These are phyloP conservation scores for Xiphias gladius DNA, from an alignment of 2,113 vertebrate species.

Conservation along the genomic window DNA sequence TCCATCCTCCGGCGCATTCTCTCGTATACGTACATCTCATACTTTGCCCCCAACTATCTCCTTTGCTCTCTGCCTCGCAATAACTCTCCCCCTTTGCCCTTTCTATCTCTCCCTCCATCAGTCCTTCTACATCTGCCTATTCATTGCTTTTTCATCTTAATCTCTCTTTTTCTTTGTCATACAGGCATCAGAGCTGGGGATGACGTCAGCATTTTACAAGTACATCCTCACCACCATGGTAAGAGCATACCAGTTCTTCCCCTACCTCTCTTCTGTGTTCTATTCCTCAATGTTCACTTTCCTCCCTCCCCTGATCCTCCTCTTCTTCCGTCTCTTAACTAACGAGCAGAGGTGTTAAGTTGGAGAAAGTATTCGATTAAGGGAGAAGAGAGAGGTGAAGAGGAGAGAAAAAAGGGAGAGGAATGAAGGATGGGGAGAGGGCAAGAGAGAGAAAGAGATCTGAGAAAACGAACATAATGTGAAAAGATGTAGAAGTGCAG, in stretches of 20 bases:
- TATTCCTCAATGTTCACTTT: constrained; percentile 12
- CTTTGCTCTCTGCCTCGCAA: constrained; percentile 55
- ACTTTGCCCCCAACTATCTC: constrained; percentile 58
- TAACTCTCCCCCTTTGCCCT: constrained; percentile 35
- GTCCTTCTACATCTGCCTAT: constrained; percentile 45
- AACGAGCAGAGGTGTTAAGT: constrained; percentile 51
- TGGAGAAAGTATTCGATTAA: constrained; percentile 43
- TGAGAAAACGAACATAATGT: constrained; percentile 40
- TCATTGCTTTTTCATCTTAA: constrained; percentile 39
- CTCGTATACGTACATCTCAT: too few relatives aligned
- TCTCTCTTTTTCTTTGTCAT: constrained; percentile 46
- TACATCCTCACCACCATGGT: constrained; percentile 97
- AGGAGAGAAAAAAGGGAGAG: constrained; percentile 21
- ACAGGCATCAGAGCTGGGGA: constrained; percentile 92
- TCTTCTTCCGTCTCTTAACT: constrained; percentile 38
- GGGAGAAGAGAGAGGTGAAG: constrained; percentile 55
- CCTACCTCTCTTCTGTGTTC: constrained; percentile 1
- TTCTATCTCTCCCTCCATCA: constrained; percentile 35
- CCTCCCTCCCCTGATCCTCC: constrained; percentile 17
- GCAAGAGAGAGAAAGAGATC: constrained; percentile 21
- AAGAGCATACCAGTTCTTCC: constrained; percentile 68
- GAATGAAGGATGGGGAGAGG: constrained; percentile 43
- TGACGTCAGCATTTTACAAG: constrained; percentile 96
- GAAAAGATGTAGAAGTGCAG: constrained; percentile 56
- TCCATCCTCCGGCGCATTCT: constrained; percentile 35